These are phyloP conservation scores for Biston betularia DNA, from an alignment of 2,888 invertebrate species.

Conservation along the genomic window DNA sequence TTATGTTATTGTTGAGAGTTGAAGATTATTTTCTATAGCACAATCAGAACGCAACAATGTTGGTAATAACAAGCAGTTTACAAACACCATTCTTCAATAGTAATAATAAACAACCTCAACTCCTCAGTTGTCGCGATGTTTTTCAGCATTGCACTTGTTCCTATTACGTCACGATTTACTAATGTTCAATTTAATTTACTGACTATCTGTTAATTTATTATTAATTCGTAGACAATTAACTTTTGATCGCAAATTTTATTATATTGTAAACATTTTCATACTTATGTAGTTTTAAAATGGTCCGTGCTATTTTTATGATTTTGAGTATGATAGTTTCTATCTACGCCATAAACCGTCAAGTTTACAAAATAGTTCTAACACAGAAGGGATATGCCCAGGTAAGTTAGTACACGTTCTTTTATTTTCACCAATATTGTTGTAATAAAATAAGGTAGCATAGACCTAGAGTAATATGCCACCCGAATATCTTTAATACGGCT, in stretches of 20 bases:
- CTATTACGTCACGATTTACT: slow-evolving; percentile 7
- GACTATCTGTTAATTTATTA: background rate
- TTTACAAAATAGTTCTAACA: slow-evolving; percentile 88
- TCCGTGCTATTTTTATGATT: slow-evolving; percentile 48
- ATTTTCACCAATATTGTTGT: background rate
- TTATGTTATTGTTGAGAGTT: slow-evolving; percentile 42
- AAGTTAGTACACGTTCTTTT: slow-evolving; percentile 31
- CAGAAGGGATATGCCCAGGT: slow-evolving; percentile 91
- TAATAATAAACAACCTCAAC: slow-evolving; percentile 50
- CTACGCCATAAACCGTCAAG: slow-evolving; percentile 68
- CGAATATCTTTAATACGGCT: no score
- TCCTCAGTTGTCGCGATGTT: slow-evolving; percentile 61
- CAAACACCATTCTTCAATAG: slow-evolving; percentile 69
- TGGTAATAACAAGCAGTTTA: slow-evolving; percentile 69
- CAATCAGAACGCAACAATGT: slow-evolving; percentile 66
- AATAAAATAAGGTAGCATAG: no score
- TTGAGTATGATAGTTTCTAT: slow-evolving; percentile 49
- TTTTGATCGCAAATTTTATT: slow-evolving; percentile 10
- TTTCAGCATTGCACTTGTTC: slow-evolving; percentile 55
- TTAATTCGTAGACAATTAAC: background rate
- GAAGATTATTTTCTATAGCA: slow-evolving; percentile 49
- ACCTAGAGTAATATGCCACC: no score
- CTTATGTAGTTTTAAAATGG: slow-evolving; percentile 39
- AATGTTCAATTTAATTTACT: background rate
- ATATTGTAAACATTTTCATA: slow-evolving; percentile 10